Evolutionary conservation across 1,140 invertebrate genomes (phyloP).

Genomic region (Phocides pigmalion): DNA sequence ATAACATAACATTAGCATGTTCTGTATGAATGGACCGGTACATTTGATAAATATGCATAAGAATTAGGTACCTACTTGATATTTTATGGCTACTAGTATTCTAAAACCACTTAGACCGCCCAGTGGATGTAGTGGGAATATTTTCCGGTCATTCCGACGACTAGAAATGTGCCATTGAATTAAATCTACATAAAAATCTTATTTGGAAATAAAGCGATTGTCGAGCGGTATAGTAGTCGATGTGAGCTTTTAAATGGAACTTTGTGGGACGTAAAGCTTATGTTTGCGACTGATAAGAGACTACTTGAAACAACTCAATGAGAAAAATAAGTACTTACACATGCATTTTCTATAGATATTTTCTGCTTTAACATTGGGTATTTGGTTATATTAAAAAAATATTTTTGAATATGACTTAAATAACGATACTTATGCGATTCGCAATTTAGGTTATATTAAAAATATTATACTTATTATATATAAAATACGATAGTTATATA

Average conservation of each 20-base stretch:
- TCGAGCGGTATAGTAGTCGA: background rate
- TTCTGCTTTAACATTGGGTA: too few species aligned
- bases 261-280: background rate
- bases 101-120: constrained; percentile 10
- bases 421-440: too few species aligned
- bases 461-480: too few species aligned
- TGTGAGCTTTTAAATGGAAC: constrained; percentile 1
- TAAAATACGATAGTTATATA: too few species aligned
- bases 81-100: constrained; percentile 24
- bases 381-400: too few species aligned
- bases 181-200: constrained; percentile 11
- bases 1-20: constrained; percentile 23
- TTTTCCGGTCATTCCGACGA: constrained; percentile 20
- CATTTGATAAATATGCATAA: constrained; percentile 23
- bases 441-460: too few species aligned
- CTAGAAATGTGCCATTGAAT: constrained; percentile 23
- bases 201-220: background rate
- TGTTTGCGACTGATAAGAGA: background rate
- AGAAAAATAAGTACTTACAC: too few species aligned
- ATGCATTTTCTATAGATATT: too few species aligned
- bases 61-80: constrained; percentile 7
- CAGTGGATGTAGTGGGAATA: constrained; percentile 19
- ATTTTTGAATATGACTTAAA: too few species aligned
- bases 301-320: too few species aligned
- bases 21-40: constrained; percentile 19